Percentiles rank a stretch among this genome's conserved stretches.
Conservation (phyloP, 2,888 invertebrate species). For the Shargacucullia verbasci region DNA sequence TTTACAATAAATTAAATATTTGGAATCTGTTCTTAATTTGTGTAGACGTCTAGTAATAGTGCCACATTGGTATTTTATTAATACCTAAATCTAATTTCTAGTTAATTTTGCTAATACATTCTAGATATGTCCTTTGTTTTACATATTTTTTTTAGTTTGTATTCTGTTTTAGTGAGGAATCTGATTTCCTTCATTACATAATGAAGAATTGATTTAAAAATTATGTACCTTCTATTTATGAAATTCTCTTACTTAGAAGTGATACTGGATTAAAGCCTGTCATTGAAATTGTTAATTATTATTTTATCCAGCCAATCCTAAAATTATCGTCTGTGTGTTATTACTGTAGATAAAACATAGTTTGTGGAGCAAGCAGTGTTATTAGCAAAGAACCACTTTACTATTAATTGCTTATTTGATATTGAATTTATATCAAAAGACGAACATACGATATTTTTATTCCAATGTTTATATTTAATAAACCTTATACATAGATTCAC, state of each 20-base stretch:
- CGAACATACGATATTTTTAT: constrained; percentile 44
- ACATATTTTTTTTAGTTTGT: constrained; percentile 72
- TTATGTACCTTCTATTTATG: constrained; percentile 78
- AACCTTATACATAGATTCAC: too few species aligned
- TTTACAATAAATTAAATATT: constrained; percentile 70
- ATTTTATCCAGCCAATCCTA: constrained; percentile 53
- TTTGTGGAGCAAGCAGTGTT: too few species aligned
- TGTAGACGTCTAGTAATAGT: constrained; percentile 69
- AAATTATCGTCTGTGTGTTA: constrained; percentile 32
- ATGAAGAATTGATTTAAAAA: constrained; percentile 75
- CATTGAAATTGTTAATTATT: constrained; percentile 69
- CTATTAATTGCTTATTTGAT: constrained; percentile 10
- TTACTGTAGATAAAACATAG: too few species aligned
- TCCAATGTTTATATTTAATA: constrained; percentile 19
- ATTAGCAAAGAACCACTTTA: constrained; percentile 10
- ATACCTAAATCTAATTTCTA: constrained; percentile 70
- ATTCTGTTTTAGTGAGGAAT: constrained; percentile 67
- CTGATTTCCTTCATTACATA: constrained; percentile 62
- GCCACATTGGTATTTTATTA: constrained; percentile 68
- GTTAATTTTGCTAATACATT: constrained; percentile 76
- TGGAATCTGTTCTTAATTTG: constrained; percentile 70
- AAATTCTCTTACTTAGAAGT: constrained; percentile 77
- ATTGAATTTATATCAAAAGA: constrained; percentile 39
- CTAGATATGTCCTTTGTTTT: constrained; percentile 71
- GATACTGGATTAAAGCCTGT: constrained; percentile 86